Base-by-base conservation (phyloP, 2,113 vertebrate genomes). In the Gambusia affinis region DNA sequence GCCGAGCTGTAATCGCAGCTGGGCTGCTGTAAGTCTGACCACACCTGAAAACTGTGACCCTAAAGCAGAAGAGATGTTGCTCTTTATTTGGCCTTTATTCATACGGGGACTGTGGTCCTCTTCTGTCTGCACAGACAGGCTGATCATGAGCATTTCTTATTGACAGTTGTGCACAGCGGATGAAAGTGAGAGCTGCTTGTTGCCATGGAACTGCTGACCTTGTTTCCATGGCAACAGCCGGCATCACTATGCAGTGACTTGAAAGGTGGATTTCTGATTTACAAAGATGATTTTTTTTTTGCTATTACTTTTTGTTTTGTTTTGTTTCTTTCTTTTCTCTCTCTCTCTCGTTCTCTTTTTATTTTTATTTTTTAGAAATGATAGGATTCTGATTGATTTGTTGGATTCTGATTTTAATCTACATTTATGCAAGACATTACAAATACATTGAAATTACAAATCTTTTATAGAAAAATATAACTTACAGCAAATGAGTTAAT, bases 201-300 rank as follows among this genome's bases (percentile, higher is more conserved):
- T 91, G 81, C 92, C 85, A 92, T 92, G 89, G 84, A 85, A 75
- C 61, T 47, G 67, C 74, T 92, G 89, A 92, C 87, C 89, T 77
- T 87, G 92, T 93, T 90, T 77, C 86, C 87, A 31, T 88, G 76
- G 86, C 82, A 93, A 93, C 90, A 83, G 70, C 27, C 78, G 71
- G 85, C 67, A 82, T 87, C 67, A 77, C 79, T 86, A 70, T 82
- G 75, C 76, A 75, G 39, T 37, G n/a, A 39, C 65, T 70, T 67
- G 15, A 35, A 29, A 42, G 35, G 30, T 54, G 65, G 12, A 66
- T 62, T 80, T 60, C 76, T 82, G 79, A 24, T 64, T 12, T 44
- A 24, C 54, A 67, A 30, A 15, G 28, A 65, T 67, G 4, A 24
- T 57, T 57, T 15, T n/a, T 15, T 8, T 29, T 33, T 57, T 2